Percentiles rank a stretch among this genome's conserved stretches.
These are phyloP conservation scores for Pantherophis vulpinus DNA, from an alignment of 2,797 vertebrate genomes.

Conservation along the genomic window DNA sequence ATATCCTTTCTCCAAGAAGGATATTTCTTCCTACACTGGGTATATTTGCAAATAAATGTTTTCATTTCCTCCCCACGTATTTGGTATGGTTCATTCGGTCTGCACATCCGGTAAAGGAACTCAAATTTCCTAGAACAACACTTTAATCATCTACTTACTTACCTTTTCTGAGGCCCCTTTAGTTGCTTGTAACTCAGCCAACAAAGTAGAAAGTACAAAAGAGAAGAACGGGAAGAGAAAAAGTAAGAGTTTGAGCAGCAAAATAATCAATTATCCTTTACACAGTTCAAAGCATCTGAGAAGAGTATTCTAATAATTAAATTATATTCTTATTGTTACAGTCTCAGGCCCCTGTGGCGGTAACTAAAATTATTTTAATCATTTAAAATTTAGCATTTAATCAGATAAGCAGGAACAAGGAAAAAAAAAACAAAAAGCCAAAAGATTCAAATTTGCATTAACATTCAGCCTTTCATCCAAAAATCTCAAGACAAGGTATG, in stretches of 20 bases:
- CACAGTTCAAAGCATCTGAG: background rate
- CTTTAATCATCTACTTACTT: background rate
- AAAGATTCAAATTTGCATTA: background rate
- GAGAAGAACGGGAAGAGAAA: background rate
- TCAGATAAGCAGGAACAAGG: background rate
- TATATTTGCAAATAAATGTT: too few relatives aligned
- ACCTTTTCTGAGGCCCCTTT: background rate
- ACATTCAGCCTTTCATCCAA: background rate
- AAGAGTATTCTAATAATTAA: background rate
- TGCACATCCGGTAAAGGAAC: background rate
- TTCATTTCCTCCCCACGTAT: background rate
- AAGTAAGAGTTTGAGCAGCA: background rate
- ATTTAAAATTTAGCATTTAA: background rate
- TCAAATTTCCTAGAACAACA: background rate
- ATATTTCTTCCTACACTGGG: too few relatives aligned
- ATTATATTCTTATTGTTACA: background rate
- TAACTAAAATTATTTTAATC: background rate
- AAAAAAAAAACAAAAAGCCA: background rate
- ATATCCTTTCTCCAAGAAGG: too few relatives aligned
- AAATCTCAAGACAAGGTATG: background rate
- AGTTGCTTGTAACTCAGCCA: too few relatives aligned
- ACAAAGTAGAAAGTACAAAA: background rate
- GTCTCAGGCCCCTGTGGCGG: background rate
- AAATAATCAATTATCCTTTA: background rate
- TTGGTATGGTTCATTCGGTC: background rate